A percentile compares a stretch with the other conserved stretches of the same genome.
phyloP scores from a whole-genome alignment of 2,797 vertebrate genomes.

The Coregonus suidteri region DNA sequence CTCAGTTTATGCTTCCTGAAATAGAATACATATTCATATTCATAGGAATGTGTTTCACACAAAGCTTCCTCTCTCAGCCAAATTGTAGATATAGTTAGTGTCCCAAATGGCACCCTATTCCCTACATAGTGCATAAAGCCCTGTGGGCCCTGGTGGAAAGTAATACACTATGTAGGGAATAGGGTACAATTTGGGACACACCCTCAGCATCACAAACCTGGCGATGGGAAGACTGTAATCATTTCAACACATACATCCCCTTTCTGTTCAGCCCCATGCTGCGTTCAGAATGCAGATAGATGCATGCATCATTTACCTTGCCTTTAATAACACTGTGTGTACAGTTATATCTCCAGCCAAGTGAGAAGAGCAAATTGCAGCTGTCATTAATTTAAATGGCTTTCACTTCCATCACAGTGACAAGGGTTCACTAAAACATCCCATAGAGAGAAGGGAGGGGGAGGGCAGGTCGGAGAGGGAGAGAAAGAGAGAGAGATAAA shows the following conservation, averaged over 20 bases:
- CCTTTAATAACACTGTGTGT: slow-evolving; percentile 50
- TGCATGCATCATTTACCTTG: slow-evolving; percentile 49
- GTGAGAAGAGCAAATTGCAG: slow-evolving; percentile 54
- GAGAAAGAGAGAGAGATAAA: slow-evolving; percentile 1
- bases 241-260: slow-evolving; percentile 42
- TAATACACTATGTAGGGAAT: too few relatives aligned
- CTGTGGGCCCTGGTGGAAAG: too few relatives aligned
- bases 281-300: slow-evolving; percentile 33
- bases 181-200: too few relatives aligned
- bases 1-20: slow-evolving; percentile 12
- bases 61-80: slow-evolving; percentile 7
- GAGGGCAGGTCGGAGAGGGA: neutral
- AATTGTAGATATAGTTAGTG: neutral
- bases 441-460: neutral
- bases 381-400: slow-evolving; percentile 51
- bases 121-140: neutral
- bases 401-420: slow-evolving; percentile 33
- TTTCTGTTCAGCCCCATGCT: slow-evolving; percentile 24
- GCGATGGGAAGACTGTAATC: slow-evolving; percentile 34
- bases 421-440: slow-evolving; percentile 31
- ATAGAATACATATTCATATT: neutral
- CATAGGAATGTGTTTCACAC: slow-evolving; percentile 4
- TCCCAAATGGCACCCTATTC: neutral
- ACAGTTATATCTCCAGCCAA: slow-evolving; percentile 46
- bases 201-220: slow-evolving; percentile 21